These are phyloP conservation scores for Chrysaora quinquecirrha DNA, from an alignment of 30 jellyfish, hydroid and myxozoan genomes.

Conservation along the genomic window DNA sequence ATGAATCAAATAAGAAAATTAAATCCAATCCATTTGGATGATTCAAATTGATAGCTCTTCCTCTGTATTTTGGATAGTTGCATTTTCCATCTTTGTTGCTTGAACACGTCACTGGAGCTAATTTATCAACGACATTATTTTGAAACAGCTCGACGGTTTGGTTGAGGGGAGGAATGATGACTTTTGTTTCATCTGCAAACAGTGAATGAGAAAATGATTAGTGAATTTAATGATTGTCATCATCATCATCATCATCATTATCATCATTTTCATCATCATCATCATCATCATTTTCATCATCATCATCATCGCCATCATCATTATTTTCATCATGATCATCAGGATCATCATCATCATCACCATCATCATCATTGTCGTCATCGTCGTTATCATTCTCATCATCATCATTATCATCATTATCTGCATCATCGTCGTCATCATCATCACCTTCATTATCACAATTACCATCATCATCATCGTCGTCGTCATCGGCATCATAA, in stretches of 20 bases:
- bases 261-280: too few relatives aligned
- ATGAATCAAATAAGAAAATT: conserved; percentile 67
- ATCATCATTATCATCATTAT: too few relatives aligned
- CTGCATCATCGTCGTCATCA: too few relatives aligned
- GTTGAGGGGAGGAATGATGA: conserved; percentile 63
- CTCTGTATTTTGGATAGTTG: conserved; percentile 10
- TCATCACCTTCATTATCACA: too few relatives aligned
- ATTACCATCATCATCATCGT: too few relatives aligned
- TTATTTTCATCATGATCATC: too few relatives aligned
- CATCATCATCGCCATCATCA: too few relatives aligned
- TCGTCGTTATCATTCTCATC: too few relatives aligned
- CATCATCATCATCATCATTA: too few relatives aligned
- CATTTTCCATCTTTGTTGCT: conserved; percentile 59
- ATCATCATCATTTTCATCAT: too few relatives aligned
- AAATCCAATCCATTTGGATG: conserved; percentile 68
- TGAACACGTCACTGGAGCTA: conserved; percentile 54
- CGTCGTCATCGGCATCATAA: too few relatives aligned
- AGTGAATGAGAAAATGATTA: background rate
- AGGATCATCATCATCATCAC: too few relatives aligned
- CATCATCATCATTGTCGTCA: background rate
- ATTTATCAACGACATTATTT: conserved; percentile 26
- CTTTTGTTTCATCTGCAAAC: conserved; percentile 42
- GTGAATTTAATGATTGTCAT: background rate
- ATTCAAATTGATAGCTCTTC: conserved; percentile 52
- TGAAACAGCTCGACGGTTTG: conserved; percentile 44